Base-by-base conservation (phyloP, 2,888 invertebrate genomes). In the Spodoptera picta region DNA sequence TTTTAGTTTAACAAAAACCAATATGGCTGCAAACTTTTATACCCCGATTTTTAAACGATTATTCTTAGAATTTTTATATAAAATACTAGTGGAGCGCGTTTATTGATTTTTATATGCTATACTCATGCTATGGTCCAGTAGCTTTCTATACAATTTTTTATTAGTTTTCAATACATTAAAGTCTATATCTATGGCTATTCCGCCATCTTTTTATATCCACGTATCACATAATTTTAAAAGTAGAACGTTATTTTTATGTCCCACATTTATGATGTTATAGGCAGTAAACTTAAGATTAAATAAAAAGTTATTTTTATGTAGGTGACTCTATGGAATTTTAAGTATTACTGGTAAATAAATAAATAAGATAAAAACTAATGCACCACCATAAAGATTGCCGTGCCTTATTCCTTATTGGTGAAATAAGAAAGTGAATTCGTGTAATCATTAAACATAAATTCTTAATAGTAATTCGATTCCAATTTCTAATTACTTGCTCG, bases 51-150 rank as follows among this genome's bases (percentile, higher is more conserved):
- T 49, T 10, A 36, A 41, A 48, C 42, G 27, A 52, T 9, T 51
- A 46, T 45, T 63, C 36, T 50, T 50, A 50, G 60, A 42, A 41
- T 31, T 61, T 55, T 50, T 36, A 54, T 61, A 61, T 48, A 19
- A 61, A 58, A 62, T 14, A 27, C 47, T 23, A 27, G 43, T 14
- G 53, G 7, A 46, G 4, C 2, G 42, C 19, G 53, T 58, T 69
- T 68, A 68, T 19, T 67, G 66, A 71, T 72, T 75, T 76, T 77
- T 77, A 77, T 72, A 53, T 61, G 44, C 57, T 42, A 48, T 69
- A 12, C 12, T n/a, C 49, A 45, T n/a, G n/a, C n/a, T n/a, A n/a
- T 59, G 69, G 52, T 72, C 60, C 60, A 58, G 56, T 59, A 41
- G 27, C 44, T 12, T 51, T 58, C 27, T 43, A 46, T 11, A 46